Evolutionary conservation across 1,140 invertebrate species (phyloP), one percentile per base, ranked within the genome.

Genomic region (Phenacoccus solenopsis): DNA sequence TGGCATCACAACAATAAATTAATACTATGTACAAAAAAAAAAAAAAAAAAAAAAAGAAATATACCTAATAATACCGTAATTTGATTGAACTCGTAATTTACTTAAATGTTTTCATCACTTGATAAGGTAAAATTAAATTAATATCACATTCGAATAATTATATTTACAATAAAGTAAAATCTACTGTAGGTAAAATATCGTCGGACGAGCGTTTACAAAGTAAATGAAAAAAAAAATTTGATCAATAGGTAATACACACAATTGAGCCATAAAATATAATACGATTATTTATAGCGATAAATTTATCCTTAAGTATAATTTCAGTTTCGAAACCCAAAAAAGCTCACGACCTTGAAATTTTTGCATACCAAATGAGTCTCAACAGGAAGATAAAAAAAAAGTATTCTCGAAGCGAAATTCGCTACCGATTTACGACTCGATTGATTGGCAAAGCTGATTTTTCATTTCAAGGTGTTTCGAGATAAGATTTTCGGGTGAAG

Each of bases 1-100:
- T 64, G 59, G 59, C 59, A 64, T 64, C 59, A 64, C 59, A 64
- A 64, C 59, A 64, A 64, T 64, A 64, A 64, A 64, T 64, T 64
- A 64, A 64, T 64, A 25, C 21, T 64, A 64, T 25, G 59, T 64
- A 64, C 25, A 64, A 9, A 20, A 59, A 59, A 64, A 64, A 64
- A 38, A 38, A 38, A 10, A 38, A n/a, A 38, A 38, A 10, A 38
- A 9, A 38, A 38, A 38, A 38, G n/a, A 16, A 24, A 25, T 64
- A 10, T 24, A 64, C 10, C 2, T 9, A 64, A 24, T 64, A 64
- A 64, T 64, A 27, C 21, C 7, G 13, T 64, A 20, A 20, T 64
- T 64, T 64, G 59, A 64, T 64, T 64, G 21, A 10, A 64, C 4
- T 24, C 4, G 9, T 5, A 64, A 5, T 10, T 16, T 49, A 49